Percentiles rank a stretch among this genome's conserved stretches.
Conservation (phyloP, 2,113 vertebrate species). For the Anhinga rufa region DNA sequence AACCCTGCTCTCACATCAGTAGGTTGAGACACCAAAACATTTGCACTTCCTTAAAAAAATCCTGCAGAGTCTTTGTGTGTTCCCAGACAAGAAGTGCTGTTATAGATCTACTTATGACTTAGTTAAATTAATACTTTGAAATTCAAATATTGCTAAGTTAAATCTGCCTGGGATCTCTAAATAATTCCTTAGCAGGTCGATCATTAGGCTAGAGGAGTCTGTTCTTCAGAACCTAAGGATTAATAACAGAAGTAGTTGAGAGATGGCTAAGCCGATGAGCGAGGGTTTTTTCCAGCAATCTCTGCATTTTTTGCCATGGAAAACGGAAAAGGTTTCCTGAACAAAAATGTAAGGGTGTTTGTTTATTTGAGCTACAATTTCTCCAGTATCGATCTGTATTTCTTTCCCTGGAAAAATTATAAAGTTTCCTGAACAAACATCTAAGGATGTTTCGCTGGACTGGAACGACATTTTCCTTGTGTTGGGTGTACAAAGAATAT, state of each 20-base stretch:
- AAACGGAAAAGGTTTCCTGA: not conserved
- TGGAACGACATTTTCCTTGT: constrained; percentile 24
- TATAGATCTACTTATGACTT: not conserved
- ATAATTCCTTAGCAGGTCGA: not conserved
- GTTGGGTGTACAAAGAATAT: not conserved
- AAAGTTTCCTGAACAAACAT: not conserved
- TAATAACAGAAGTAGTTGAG: not conserved
- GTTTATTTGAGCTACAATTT: constrained; percentile 10
- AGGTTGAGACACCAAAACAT: not conserved
- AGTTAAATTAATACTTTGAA: not conserved
- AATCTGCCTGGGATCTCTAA: not conserved
- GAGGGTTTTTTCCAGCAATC: not conserved
- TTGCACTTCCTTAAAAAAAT: not conserved
- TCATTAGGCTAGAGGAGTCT: not conserved
- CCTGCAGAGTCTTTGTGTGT: not conserved
- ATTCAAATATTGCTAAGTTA: not conserved
- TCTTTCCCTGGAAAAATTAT: constrained; percentile 24
- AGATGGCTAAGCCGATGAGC: not conserved
- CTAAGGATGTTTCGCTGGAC: not conserved
- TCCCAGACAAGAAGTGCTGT: not conserved
- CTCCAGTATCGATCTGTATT: not conserved
- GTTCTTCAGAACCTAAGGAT: not conserved
- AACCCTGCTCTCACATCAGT: not conserved
- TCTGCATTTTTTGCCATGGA: not conserved
- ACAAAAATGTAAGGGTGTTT: not conserved